phyloP scores from a whole-genome alignment of 2,888 invertebrate genomes.

The Ennomos fuscantarius region DNA sequence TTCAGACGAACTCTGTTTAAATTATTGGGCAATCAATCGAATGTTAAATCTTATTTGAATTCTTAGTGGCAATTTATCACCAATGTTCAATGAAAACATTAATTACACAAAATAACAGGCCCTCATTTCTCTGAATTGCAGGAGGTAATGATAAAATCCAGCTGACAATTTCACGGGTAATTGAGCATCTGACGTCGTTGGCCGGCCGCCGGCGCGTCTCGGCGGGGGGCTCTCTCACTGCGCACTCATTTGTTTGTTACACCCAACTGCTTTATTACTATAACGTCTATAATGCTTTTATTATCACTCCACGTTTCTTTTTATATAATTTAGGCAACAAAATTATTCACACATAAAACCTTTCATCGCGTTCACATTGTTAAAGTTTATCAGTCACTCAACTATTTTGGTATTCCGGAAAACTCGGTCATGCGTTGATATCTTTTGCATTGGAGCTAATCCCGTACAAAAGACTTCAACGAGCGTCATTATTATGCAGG shows the following conservation, averaged over 20 bases:
- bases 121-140: constrained; percentile 30
- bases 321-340: constrained; percentile 42
- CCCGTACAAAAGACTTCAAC: constrained; percentile 42
- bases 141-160: constrained; percentile 35
- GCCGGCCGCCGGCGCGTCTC: constrained; percentile 47
- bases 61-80: constrained; percentile 3
- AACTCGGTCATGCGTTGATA: constrained; percentile 33
- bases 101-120: constrained; percentile 10
- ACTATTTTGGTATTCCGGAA: constrained; percentile 22
- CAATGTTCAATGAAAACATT: constrained; percentile 13
- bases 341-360: constrained; percentile 33
- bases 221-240: constrained; percentile 45
- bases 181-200: constrained; percentile 69
- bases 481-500: constrained; percentile 28
- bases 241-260: constrained; percentile 55
- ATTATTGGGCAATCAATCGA: not conserved
- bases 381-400: constrained; percentile 22
- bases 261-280: constrained; percentile 56
- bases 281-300: constrained; percentile 54
- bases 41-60: constrained; percentile 6
- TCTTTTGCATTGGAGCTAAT: constrained; percentile 29
- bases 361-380: constrained; percentile 31
- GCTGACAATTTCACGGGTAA: constrained; percentile 75
- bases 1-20: not conserved
- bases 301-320: constrained; percentile 47